phyloP scores from a whole-genome alignment of 2,888 invertebrate species.

The Andrena flavipes region DNA sequence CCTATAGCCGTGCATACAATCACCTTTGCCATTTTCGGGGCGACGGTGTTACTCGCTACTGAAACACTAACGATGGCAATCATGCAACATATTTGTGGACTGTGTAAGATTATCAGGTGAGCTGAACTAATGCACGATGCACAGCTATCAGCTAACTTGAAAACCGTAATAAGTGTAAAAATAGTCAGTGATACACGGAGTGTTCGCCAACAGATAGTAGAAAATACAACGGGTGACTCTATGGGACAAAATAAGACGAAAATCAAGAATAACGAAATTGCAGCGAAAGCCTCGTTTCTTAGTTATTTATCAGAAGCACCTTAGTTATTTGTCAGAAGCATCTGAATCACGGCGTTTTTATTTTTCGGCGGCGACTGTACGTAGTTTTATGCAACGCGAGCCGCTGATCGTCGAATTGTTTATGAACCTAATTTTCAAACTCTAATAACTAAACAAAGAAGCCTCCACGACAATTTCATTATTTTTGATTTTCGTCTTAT shows the following conservation, averaged over 20 bases:
- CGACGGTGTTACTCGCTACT: not conserved
- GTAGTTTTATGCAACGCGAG: too few species aligned
- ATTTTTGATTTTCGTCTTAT: too few species aligned
- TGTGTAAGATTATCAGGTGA: constrained; percentile 34
- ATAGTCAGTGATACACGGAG: not conserved
- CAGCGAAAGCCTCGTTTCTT: not conserved
- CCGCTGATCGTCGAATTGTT: too few species aligned
- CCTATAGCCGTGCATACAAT: not conserved
- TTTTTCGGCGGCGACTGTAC: too few species aligned
- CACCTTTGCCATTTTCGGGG: not conserved
- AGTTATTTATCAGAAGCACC: not conserved
- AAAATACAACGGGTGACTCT: not conserved
- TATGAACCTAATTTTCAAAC: too few species aligned
- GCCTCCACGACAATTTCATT: too few species aligned
- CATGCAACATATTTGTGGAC: constrained; percentile 15
- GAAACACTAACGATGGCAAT: constrained; percentile 11
- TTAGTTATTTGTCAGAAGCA: too few species aligned
- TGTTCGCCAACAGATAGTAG: not conserved
- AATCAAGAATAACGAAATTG: not conserved
- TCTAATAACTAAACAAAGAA: too few species aligned
- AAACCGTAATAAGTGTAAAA: too few species aligned
- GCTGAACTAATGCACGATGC: not conserved
- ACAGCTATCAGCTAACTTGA: too few species aligned
- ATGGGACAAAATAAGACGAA: not conserved
- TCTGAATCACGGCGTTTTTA: not conserved